Evolutionary conservation across 2,113 vertebrate species (phyloP), one percentile per base, ranked within the genome.

Genomic region (Pogona vitticeps): DNA sequence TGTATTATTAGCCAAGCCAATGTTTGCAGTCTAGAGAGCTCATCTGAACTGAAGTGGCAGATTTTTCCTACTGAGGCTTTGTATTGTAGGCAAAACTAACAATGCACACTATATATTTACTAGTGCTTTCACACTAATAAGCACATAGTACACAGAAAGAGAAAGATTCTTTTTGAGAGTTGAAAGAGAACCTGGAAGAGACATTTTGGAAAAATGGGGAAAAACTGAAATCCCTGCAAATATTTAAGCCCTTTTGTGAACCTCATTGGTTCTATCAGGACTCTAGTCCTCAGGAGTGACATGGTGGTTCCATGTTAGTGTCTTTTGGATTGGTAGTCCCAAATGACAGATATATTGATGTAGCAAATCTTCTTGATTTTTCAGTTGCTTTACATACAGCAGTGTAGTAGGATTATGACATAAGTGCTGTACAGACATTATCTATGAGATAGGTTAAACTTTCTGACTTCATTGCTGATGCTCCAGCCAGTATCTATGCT

Each of bases 61-160:
- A 84, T 68, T 63, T 85, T 93, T 90, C 46, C 10, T 46, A 81
- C 46, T 71, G 88, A 76, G 0, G 72, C 46, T 10, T 42, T 88
- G 56, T 85, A 1, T 28, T 21, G 80, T 38, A 80, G 67, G 72
- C 71, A 82, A 85, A 85, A 28, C 85, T 21, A 52, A 52, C 72
- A 40, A 14, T 0, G 70, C 70, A 59, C 36, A 89, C 58, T 58
- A 2, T 23, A 1, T 58, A n/a, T 56, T 80, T 75, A 17, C 46
- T 8, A 36, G 15, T 58, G 76, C 5, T 58, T 71, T 88, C 33
- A 10, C 2, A 28, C 14, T 83, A 65, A 5, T 0, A 0, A 26
- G 31, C 15, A 80, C 40, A 59, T 70, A 36, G 42, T 26, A 46
- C 8, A 12, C 31, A 68, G 65, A 68, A 68, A 31, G 28, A 68